Evolutionary conservation across 2,888 invertebrate species (phyloP).

Genomic region (Blastobasis adustella): DNA sequence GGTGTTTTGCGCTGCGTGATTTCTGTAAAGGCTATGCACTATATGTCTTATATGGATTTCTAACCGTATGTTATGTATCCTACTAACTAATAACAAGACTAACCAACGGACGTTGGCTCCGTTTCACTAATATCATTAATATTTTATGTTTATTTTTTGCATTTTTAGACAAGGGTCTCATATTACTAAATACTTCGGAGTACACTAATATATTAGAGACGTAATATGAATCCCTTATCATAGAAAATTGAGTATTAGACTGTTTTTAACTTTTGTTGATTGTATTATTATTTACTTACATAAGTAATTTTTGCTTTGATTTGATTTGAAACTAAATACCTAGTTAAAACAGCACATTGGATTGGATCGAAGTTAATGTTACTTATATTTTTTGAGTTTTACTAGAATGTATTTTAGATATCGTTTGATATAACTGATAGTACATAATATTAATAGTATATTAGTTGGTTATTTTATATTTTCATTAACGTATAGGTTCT

Average conservation of each 20-base stretch:
- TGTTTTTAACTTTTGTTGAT: no score
- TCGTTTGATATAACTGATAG: neutral
- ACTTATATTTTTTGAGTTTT: constrained; percentile 18
- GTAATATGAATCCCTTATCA: no score
- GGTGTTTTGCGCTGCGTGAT: constrained; percentile 60
- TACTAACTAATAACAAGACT: constrained; percentile 30
- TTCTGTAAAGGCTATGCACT: neutral
- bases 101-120: no score
- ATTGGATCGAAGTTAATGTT: no score
- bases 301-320: no score
- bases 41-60: constrained; percentile 27
- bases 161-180: no score
- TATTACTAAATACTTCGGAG: no score
- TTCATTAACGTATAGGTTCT: neutral
- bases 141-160: neutral
- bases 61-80: constrained; percentile 28
- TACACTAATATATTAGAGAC: no score
- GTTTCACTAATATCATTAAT: constrained; percentile 8
- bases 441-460: neutral
- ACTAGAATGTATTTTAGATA: neutral
- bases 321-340: no score
- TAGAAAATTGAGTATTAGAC: no score
- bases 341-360: no score
- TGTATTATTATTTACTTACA: no score
- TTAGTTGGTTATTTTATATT: neutral